Evolutionary conservation across 2,888 invertebrate genomes (phyloP).

Genomic region (Drosophila histrio): DNA sequence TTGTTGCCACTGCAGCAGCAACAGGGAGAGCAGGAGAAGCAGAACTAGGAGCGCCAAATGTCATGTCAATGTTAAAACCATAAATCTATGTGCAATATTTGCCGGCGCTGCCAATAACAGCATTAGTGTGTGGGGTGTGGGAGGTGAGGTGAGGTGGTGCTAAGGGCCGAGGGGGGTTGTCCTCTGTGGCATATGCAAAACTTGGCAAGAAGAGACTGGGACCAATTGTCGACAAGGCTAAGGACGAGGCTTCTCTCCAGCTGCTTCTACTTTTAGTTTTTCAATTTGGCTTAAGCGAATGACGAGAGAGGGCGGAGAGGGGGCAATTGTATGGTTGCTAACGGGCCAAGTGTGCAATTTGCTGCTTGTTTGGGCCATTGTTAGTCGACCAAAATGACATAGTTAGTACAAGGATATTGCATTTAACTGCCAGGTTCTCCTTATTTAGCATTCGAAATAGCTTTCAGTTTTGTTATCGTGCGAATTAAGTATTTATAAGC

Average conservation of each 20-base stretch:
- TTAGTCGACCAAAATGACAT: constrained; percentile 38
- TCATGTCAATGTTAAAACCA: constrained; percentile 67
- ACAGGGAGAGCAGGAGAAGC: neutral
- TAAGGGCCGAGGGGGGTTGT: neutral
- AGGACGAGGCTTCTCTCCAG: constrained; percentile 3
- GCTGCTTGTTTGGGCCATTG: constrained; percentile 44
- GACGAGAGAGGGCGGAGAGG: neutral
- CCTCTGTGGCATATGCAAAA: constrained; percentile 47
- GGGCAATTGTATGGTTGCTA: constrained; percentile 21
- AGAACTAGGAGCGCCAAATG: constrained; percentile 48
- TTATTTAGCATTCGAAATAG: constrained; percentile 13
- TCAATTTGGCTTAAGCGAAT: constrained; percentile 29
- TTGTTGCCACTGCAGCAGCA: constrained; percentile 19
- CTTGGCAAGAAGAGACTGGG: constrained; percentile 35
- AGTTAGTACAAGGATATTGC: constrained; percentile 43
- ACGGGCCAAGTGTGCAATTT: constrained; percentile 51
- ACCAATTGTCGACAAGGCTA: constrained; percentile 23
- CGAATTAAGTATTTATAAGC: constrained; percentile 4
- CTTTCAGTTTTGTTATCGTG: neutral
- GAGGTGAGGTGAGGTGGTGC: no score
- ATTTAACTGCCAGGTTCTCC: constrained; percentile 23
- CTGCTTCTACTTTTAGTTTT: constrained; percentile 11
- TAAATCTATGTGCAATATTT: constrained; percentile 67
- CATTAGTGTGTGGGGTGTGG: neutral
- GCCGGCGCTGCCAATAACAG: constrained; percentile 51